A percentile compares a stretch with the other conserved stretches of the same genome.
Evolutionary conservation across 2,797 vertebrate genomes (phyloP).

Genomic region (Coccyzus lansbergi): DNA sequence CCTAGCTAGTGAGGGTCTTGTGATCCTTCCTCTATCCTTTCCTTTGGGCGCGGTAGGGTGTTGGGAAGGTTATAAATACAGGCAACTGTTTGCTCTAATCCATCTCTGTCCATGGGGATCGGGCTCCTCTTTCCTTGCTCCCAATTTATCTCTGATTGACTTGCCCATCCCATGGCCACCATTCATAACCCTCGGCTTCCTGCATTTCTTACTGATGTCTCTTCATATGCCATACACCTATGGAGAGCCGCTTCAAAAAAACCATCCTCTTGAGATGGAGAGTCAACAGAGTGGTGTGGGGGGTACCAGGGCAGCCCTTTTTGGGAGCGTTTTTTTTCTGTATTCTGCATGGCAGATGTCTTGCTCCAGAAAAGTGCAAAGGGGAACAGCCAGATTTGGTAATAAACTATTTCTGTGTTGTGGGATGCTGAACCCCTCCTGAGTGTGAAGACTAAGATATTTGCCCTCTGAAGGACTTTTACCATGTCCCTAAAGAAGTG

Average conservation of each 20-base stretch:
- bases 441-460: not conserved
- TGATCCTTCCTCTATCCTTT: slow-evolving; percentile 51
- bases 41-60: not conserved
- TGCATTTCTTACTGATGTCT: not conserved
- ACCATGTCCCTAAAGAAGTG: not conserved
- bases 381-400: not conserved
- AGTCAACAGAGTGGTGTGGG: not conserved
- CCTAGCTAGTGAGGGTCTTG: slow-evolving; percentile 57
- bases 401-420: not conserved
- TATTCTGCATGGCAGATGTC: not conserved
- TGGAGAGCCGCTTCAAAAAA: not conserved
- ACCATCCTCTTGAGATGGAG: not conserved
- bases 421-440: not conserved
- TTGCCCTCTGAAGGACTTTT: not conserved
- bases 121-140: slow-evolving; percentile 14
- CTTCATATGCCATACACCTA: not conserved
- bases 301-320: not conserved
- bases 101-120: not conserved
- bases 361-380: not conserved
- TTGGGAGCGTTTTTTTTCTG: not conserved
- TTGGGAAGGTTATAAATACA: slow-evolving; percentile 59
- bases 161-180: slow-evolving; percentile 7
- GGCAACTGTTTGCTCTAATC: slow-evolving; percentile 49
- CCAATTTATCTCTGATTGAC: slow-evolving; percentile 37
- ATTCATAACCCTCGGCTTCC: slow-evolving; percentile 31